A percentile compares a stretch with the other conserved stretches of the same genome.
Evolutionary conservation across 2,797 vertebrate genomes (phyloP).

Genomic region (Bradypodion ventrale): DNA sequence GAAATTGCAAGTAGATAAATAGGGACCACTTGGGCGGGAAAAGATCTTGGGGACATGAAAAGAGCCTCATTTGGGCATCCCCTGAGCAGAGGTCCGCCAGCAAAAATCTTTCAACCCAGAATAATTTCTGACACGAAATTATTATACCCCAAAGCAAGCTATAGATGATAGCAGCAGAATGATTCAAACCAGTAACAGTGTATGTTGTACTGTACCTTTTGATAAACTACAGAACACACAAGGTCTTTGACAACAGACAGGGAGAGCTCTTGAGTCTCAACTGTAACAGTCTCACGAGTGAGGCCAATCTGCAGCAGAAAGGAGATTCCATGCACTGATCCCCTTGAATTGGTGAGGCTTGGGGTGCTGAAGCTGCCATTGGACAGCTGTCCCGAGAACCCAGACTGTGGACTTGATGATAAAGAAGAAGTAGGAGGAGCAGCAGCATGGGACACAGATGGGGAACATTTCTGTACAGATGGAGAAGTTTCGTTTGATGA

Average conservation of each 20-base stretch:
- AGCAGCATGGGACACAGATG: conserved; percentile 83
- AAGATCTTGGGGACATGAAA: too few relatives aligned
- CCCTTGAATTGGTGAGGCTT: conserved; percentile 91
- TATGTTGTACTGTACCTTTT: conserved; percentile 85
- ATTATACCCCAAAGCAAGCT: neutral
- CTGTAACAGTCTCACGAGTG: conserved; percentile 92
- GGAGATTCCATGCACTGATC: conserved; percentile 90
- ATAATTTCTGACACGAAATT: too few relatives aligned
- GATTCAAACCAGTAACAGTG: neutral
- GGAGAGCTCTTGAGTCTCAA: conserved; percentile 92
- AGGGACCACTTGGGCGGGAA: too few relatives aligned
- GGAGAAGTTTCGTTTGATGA: conserved; percentile 91
- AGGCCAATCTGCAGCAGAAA: conserved; percentile 97
- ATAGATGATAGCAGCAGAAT: neutral
- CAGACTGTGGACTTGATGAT: conserved; percentile 86
- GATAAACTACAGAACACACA: conserved; percentile 96
- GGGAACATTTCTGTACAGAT: conserved; percentile 90
- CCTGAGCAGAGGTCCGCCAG: too few relatives aligned
- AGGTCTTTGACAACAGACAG: conserved; percentile 94
- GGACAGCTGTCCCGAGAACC: conserved; percentile 87
- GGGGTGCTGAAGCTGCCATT: conserved; percentile 92
- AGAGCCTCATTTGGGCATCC: too few relatives aligned
- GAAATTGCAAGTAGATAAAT: too few relatives aligned
- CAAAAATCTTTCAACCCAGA: too few relatives aligned
- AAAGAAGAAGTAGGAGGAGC: conserved; percentile 80